These are phyloP conservation scores for Umimayanthus chanpuru DNA, from an alignment of 92 coral and sea anemone species.

Conservation along the genomic window DNA sequence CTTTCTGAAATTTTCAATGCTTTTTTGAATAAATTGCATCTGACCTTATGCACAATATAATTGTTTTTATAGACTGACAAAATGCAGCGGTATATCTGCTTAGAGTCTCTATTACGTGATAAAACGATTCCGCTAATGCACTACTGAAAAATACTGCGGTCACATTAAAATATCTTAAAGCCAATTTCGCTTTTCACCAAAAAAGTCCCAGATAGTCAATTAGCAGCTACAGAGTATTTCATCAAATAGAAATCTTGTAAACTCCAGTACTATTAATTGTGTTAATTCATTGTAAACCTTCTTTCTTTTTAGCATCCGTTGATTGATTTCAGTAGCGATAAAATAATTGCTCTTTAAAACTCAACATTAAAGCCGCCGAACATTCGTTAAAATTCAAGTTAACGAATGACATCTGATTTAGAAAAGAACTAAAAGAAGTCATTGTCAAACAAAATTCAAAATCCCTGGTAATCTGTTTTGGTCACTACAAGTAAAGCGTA, in stretches of 20 bases:
- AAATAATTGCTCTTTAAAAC: neutral
- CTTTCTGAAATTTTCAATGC: too few relatives aligned
- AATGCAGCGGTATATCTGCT: neutral
- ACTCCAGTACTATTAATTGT: neutral
- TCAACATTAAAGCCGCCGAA: neutral
- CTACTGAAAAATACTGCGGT: neutral
- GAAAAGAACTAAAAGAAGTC: neutral
- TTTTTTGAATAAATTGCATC: neutral
- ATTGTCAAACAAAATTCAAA: neutral
- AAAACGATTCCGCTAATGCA: neutral
- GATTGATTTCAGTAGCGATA: neutral
- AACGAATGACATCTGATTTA: neutral
- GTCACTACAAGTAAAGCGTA: neutral
- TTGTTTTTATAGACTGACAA: neutral
- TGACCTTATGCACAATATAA: neutral
- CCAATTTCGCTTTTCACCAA: neutral
- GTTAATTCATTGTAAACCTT: too few relatives aligned
- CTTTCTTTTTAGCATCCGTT: neutral
- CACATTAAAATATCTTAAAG: too few relatives aligned
- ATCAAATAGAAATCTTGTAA: too few relatives aligned
- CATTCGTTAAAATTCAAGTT: neutral
- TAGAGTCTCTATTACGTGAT: neutral
- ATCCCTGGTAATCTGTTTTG: too few relatives aligned
- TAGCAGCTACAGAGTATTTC: neutral
- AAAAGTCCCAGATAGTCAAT: neutral